Evolutionary conservation across 2,888 invertebrate genomes (phyloP), one percentile per base, ranked within the genome.

Genomic region (Lymantria dispar): DNA sequence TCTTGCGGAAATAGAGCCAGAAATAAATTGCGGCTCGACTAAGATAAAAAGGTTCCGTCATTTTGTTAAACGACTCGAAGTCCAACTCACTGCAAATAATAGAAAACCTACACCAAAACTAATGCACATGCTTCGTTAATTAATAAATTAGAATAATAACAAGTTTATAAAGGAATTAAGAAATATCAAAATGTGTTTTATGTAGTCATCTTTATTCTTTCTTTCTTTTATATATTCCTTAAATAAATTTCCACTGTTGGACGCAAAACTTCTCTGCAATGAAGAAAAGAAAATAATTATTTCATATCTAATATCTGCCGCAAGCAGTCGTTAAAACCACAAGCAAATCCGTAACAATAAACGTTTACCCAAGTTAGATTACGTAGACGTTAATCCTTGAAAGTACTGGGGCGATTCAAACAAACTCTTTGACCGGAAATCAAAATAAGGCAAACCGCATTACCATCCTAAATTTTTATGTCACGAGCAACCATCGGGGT

Each of bases 11-110:
- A 87, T 86, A 83, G 84, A 85, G 80, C 73, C 78, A 75, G 76
- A 78, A 81, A 88, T 88, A 87, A 87, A 88, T 87, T 83, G 85
- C 79, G 79, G 67, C 74, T 72, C 79, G 87, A 87, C 86, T 84
- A 80, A 87, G 88, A 89, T 88, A 87, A 88, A 88, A 88, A 87
- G 87, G 83, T 73, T 80, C 80, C 85, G 87, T 87, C 88, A 84
- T 87, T 87, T 86, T 87, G 87, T 82, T 87, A 86, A 88, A 88
- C 82, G 85, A 86, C 84, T 81, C 70, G 66, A 77, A 80, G 84
- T 76, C 74, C 70, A 64, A 67, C 69, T 74, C 74, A 68, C 71
- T 72, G 74, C 79, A 83, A 85, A 83, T 82, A 82, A 78, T 74
- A 69, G 72, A 66, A 65, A 58, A 66, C 65, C 70, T 65, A 61